Percentiles rank a stretch among this genome's conserved stretches.
These are phyloP conservation scores for Tetramorium simillimum DNA, from an alignment of 1,140 invertebrate genomes.

Conservation along the genomic window DNA sequence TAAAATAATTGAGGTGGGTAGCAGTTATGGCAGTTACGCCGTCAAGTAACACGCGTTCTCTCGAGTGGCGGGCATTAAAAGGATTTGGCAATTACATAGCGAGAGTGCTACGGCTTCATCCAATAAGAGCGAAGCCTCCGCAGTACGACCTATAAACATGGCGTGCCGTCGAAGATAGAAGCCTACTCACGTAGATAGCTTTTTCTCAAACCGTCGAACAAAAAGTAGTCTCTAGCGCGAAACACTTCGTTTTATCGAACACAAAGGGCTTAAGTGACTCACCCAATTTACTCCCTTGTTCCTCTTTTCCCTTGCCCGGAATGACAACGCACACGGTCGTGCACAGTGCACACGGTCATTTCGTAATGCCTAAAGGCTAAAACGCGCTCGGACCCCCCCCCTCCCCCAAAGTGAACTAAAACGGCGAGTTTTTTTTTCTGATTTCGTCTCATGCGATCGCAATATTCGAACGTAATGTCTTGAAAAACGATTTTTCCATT, in stretches of 20 bases:
- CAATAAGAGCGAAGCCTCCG: conserved; percentile 81
- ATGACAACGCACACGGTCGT: neutral
- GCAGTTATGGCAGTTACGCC: neutral
- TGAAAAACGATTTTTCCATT: conserved; percentile 17
- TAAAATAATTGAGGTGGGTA: neutral
- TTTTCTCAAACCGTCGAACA: conserved; percentile 2
- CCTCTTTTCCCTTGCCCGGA: neutral
- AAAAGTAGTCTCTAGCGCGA: conserved; percentile 13
- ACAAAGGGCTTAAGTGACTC: conserved; percentile 60
- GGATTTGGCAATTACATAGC: conserved; percentile 78
- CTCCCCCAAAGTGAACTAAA: conserved; percentile 8
- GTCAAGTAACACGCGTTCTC: conserved; percentile 31
- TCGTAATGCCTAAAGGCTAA: conserved; percentile 7
- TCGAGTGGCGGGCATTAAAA: conserved; percentile 65
- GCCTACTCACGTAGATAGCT: conserved; percentile 41
- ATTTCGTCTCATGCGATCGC: neutral
- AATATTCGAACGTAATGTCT: conserved; percentile 9
- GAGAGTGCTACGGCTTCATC: conserved; percentile 80
- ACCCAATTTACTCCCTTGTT: neutral
- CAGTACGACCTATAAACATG: conserved; percentile 65
- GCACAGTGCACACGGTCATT: neutral
- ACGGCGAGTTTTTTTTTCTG: neutral
- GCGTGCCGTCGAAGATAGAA: conserved; percentile 38
- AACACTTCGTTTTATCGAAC: conserved; percentile 54
- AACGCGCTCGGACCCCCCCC: neutral